These are phyloP conservation scores for Bombus waltoni DNA, from an alignment of 1,140 invertebrate species.

Conservation along the genomic window DNA sequence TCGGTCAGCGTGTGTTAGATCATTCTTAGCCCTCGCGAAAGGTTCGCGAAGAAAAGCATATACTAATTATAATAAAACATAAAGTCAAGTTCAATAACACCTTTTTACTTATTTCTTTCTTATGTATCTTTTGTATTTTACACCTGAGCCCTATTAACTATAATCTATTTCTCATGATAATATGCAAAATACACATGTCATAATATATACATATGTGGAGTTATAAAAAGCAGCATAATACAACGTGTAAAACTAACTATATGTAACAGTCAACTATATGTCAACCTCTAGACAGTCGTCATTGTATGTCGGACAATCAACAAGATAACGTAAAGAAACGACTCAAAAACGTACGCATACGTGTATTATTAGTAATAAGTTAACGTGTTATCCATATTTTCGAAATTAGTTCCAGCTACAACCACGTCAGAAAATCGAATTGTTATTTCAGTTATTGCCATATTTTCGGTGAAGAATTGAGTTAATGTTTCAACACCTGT, in stretches of 20 bases:
- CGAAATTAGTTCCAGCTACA: slow-evolving; percentile 32
- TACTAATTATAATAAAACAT: not conserved
- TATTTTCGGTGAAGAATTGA: slow-evolving; percentile 75
- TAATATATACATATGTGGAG: not conserved
- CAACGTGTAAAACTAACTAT: no score
- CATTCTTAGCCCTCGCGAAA: no score
- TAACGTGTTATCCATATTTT: slow-evolving; percentile 55
- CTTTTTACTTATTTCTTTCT: not conserved
- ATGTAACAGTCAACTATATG: no score
- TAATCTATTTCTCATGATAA: not conserved
- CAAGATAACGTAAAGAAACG: not conserved
- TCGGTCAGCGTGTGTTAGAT: no score
- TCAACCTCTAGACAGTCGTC: no score
- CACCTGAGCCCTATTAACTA: not conserved
- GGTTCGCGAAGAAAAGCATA: not conserved
- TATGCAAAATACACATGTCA: not conserved
- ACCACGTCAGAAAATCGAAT: slow-evolving; percentile 56
- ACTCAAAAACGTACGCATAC: not conserved
- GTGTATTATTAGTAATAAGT: slow-evolving; percentile 14
- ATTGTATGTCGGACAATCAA: not conserved
- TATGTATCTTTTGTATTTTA: not conserved
- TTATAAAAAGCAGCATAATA: no score
- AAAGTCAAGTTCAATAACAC: not conserved
- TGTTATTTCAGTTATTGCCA: slow-evolving; percentile 73
- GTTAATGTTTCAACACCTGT: slow-evolving; percentile 69